phyloP scores from a whole-genome alignment of 2,113 vertebrate genomes.

The Scomber scombrus region DNA sequence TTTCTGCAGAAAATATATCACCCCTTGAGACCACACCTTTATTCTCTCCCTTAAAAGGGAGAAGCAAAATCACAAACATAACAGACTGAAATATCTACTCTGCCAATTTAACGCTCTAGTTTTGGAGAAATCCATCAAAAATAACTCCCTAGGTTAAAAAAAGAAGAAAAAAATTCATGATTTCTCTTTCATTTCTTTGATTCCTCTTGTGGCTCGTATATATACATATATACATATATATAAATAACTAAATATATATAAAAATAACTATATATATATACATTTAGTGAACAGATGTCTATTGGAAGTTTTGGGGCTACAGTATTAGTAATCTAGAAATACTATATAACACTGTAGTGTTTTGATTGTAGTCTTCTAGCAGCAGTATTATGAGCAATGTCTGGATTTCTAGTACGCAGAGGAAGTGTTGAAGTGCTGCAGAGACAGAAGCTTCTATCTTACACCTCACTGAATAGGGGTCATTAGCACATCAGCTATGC shows the following conservation, averaged over 20 bases:
- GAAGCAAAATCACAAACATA: constrained; percentile 16
- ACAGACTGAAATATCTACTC: constrained; percentile 29
- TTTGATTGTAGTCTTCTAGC: constrained; percentile 18
- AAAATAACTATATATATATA: too few relatives aligned
- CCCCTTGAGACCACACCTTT: constrained; percentile 38
- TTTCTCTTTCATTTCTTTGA: constrained; percentile 22
- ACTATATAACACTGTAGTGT: neutral
- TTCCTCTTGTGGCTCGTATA: neutral
- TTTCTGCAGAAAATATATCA: constrained; percentile 34
- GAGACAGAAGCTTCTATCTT: neutral
- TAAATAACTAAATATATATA: too few relatives aligned
- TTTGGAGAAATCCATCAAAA: constrained; percentile 45
- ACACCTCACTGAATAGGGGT: constrained; percentile 24
- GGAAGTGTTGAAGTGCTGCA: constrained; percentile 21
- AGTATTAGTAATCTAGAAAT: constrained; percentile 4
- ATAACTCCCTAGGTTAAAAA: neutral
- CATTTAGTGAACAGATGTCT: neutral
- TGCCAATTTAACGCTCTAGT: constrained; percentile 42
- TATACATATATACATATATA: too few relatives aligned
- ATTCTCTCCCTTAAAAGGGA: constrained; percentile 30
- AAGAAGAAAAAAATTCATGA: neutral
- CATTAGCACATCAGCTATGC: constrained; percentile 47
- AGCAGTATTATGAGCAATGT: constrained; percentile 7
- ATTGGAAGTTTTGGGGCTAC: neutral
- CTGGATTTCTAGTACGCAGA: neutral